Base-by-base conservation (phyloP, 2,797 vertebrate genomes). In the Apodemus agrarius region DNA sequence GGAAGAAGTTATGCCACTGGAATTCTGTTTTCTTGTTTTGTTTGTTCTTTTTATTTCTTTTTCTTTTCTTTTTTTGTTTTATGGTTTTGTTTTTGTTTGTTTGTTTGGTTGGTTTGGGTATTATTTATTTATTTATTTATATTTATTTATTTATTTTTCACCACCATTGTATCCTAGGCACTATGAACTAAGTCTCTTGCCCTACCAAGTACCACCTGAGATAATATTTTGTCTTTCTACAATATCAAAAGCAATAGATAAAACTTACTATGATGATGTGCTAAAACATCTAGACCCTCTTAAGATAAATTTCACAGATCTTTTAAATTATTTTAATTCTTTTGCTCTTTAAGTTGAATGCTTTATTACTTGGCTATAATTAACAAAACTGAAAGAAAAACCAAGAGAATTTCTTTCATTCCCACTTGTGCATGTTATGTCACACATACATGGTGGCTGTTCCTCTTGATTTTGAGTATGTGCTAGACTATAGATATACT, bases 371-470 rank as follows among this genome's bases (percentile, higher is more conserved):
- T 63, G 59, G 17, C 40, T 65, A 0, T 37, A 74, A 22, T 52
- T 31, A 14, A 13, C 2, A 74, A 75, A 63, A 37, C 4, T 65
- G 26, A 63, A 49, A 10, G 17, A 54, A 54, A 22, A 59, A 14
- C 12, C 3, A 63, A 21, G 31, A 86, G 26, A 79, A 52, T 75
- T 49, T 83, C 9, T 90, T 24, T 26, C 29, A 63, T 83, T 74
- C 12, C 24, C 34, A 0, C 9, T 24, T 40, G 12, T 8, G 3
- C 21, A 26, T 2, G 22, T 7, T 43, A 14, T 9, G 26, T 21
- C 0, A 22, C 29, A 43, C 13, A 87, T 49, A 63, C 31, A 81
- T 63, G 8, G 8, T 43, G 1, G 37, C 12, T 37, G 1, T 83
- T 79, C 7, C 46, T 34, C n/a, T 14, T 52, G 26, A 31, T 14